Conservation (phyloP, 2,797 vertebrate species). For the Alectoris magna region DNA sequence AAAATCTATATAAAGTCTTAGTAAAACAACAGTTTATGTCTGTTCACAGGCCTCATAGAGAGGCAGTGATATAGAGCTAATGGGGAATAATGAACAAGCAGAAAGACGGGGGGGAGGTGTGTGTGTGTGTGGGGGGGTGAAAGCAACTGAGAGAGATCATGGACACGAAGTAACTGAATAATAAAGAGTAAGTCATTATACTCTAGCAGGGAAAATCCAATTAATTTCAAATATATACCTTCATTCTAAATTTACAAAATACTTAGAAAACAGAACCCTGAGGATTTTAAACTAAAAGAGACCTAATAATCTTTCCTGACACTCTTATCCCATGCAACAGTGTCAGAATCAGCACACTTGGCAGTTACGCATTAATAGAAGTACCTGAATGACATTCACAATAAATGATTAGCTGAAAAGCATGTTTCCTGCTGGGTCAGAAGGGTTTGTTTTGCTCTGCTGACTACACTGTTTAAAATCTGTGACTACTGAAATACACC, state of each 20-base stretch:
- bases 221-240: neutral
- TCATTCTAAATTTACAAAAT: conserved; percentile 5
- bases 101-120: neutral
- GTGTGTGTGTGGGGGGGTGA: too few relatives aligned
- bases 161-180: neutral
- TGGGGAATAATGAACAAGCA: fast-evolving
- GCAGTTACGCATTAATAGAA: conserved; percentile 43
- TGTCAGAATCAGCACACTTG: conserved; percentile 36
- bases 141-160: neutral
- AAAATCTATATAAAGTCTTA: neutral
- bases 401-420: conserved; percentile 45
- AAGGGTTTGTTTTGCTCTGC: conserved; percentile 50
- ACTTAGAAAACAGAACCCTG: conserved; percentile 2
- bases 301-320: neutral
- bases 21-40: neutral
- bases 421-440: conserved; percentile 18
- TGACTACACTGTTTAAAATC: conserved; percentile 48
- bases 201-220: conserved; percentile 12
- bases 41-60: neutral
- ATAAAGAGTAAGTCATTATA: neutral
- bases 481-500: neutral
- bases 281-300: conserved; percentile 47
- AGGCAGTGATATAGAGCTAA: neutral
- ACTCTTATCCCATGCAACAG: neutral
- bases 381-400: conserved; percentile 47